phyloP scores from a whole-genome alignment of 2,888 invertebrate genomes.

The Drosophila histrio region DNA sequence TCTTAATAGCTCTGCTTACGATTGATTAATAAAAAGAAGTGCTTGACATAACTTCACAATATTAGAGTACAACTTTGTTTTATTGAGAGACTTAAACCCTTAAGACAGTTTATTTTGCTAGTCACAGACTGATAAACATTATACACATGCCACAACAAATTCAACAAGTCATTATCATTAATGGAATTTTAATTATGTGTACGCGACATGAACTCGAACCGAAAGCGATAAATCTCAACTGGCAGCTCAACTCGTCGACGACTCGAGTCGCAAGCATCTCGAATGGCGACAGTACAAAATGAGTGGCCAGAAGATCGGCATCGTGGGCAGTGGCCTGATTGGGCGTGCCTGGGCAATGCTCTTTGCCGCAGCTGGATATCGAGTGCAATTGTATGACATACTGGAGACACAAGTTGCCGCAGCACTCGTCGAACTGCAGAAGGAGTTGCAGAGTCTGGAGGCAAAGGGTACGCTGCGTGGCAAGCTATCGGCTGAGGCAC shows the following conservation, averaged over 20 bases:
- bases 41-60: too few species aligned
- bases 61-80: too few species aligned
- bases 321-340: conserved; percentile 95
- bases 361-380: conserved; percentile 95
- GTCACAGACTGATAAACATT: conserved; percentile 20
- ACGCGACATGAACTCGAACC: conserved; percentile 55
- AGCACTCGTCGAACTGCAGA: conserved; percentile 90
- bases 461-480: conserved; percentile 90
- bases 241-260: conserved; percentile 1
- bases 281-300: conserved; percentile 45
- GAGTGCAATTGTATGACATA: conserved; percentile 95
- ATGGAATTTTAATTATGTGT: conserved; percentile 56
- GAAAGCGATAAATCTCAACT: conserved; percentile 62
- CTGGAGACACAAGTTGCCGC: conserved; percentile 89
- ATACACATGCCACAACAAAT: conserved; percentile 8
- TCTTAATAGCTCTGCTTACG: neutral
- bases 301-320: conserved; percentile 89
- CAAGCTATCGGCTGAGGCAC: conserved; percentile 88
- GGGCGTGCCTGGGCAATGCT: conserved; percentile 99
- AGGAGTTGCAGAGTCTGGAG: conserved; percentile 90
- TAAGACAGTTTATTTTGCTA: too few species aligned
- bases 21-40: neutral
- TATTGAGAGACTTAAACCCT: too few species aligned
- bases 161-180: conserved; percentile 65
- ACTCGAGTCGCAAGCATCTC: neutral